These are phyloP conservation scores for Thunnus thynnus DNA, from an alignment of 2,113 vertebrate species.

Conservation along the genomic window DNA sequence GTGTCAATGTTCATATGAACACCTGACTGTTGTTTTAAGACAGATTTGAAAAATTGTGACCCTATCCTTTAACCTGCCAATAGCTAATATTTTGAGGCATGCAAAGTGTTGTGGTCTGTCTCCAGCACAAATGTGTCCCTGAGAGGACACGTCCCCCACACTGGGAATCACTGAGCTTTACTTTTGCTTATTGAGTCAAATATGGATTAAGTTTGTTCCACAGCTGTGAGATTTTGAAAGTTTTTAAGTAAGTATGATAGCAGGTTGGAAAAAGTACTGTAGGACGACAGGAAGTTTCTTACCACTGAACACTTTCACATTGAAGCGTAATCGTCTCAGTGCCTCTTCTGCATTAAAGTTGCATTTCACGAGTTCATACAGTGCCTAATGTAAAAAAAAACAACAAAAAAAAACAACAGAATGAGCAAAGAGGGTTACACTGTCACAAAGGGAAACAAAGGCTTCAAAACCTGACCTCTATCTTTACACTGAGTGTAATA, in stretches of 20 bases:
- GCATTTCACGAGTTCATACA: conserved; percentile 96
- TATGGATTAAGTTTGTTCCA: background rate
- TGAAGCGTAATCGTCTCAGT: conserved; percentile 91
- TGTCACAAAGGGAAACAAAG: background rate
- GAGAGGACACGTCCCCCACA: background rate
- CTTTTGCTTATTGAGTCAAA: no score
- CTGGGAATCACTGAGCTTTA: no score
- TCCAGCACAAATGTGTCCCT: background rate
- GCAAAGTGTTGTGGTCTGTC: background rate
- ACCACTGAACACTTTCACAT: conserved; percentile 95
- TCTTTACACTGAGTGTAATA: background rate
- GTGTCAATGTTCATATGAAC: no score
- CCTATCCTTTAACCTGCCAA: background rate
- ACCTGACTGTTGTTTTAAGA: no score
- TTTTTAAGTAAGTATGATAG: background rate
- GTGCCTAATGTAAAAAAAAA: conserved; percentile 82
- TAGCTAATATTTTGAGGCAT: background rate
- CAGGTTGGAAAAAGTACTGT: background rate
- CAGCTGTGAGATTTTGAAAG: background rate
- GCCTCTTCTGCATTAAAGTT: conserved; percentile 95
- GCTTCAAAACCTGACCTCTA: background rate
- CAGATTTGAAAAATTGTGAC: no score
- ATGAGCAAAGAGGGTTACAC: background rate
- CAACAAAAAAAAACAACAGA: background rate
- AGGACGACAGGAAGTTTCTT: conserved; percentile 56